phyloP scores from a whole-genome alignment of 1,140 invertebrate genomes.

The Megalopta genalis region DNA sequence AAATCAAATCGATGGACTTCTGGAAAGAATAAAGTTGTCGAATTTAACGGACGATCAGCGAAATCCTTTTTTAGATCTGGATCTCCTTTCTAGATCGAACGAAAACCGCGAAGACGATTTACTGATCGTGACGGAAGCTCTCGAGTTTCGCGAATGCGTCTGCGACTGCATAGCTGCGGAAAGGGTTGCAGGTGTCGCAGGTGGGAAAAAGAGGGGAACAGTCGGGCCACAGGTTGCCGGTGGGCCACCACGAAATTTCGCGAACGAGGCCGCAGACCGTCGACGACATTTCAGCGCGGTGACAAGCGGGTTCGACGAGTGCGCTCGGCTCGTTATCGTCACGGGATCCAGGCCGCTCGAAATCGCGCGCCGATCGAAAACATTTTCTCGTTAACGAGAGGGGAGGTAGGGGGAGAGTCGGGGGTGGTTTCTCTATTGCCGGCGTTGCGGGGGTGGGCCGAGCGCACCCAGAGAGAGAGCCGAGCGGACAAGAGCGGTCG shows the following conservation, averaged over 20 bases:
- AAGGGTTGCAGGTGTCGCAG: background rate
- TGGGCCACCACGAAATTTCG: constrained; percentile 6
- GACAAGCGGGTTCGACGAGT: background rate
- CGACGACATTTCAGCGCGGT: constrained; percentile 12
- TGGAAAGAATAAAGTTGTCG: too few species aligned
- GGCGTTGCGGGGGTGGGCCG: too few species aligned
- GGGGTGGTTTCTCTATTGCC: too few species aligned
- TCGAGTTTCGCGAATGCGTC: too few species aligned
- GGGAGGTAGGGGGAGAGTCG: too few species aligned
- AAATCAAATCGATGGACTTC: too few species aligned
- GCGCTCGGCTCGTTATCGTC: constrained; percentile 18
- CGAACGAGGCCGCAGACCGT: constrained; percentile 8
- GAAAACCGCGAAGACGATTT: too few species aligned
- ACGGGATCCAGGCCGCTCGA: constrained; percentile 9
- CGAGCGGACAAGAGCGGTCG: background rate
- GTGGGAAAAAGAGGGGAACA: background rate
- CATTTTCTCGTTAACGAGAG: constrained; percentile 49
- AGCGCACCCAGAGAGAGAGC: background rate
- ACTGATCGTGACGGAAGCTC: too few species aligned
- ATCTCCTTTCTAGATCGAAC: too few species aligned
- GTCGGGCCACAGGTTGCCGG: constrained; percentile 12
- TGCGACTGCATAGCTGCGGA: too few species aligned
- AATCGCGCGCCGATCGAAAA: constrained; percentile 13
- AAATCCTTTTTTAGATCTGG: too few species aligned
- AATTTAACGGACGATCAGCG: too few species aligned